Evolutionary conservation across 1,140 invertebrate genomes (phyloP), one percentile per base, ranked within the genome.

Genomic region (Gryllus bimaculatus): DNA sequence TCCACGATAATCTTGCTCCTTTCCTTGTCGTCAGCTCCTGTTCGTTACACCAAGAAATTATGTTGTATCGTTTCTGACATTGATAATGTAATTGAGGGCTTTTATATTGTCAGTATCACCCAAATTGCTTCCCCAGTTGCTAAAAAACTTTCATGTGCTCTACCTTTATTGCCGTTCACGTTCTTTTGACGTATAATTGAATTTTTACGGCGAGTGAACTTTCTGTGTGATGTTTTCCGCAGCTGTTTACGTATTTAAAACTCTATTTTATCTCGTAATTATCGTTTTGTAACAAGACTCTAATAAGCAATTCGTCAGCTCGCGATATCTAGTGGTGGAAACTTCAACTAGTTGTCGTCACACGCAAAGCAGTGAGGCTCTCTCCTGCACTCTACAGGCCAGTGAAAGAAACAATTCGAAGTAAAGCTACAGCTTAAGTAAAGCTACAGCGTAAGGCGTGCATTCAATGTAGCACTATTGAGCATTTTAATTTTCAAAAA

Each of bases 61-160:
- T 66, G 54, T 66, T 66, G 54, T 66, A 66, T 66, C 54, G 54
- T 66, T 66, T 66, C 54, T 66, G 54, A 66, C 54, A 66, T 66
- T 66, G 54, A 66, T 66, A 66, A 66, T 66, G 54, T 66, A 66
- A 66, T 66, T 66, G 54, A 66, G 54, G 54, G 54, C 54, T 66
- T 66, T 66, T 66, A 66, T 66, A 66, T 66, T 66, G 54, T 66
- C 54, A 66, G 54, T 66, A 66, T 66, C 54, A 18, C 54, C 54
- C 18, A 66, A 66, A 66, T 66, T 66, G 54, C 54, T 66, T 66
- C 54, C 54, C 54, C 54, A 66, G 54, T 66, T 66, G 54, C 54
- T 66, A 66, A 66, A 66, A 66, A 66, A 66, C 10, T 66, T 66
- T 66, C 54, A 66, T 66, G 54, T 66, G 18, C 54, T 66, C 18